Evolutionary conservation across 2,113 vertebrate species (phyloP).

Genomic region (Rhea americana): DNA sequence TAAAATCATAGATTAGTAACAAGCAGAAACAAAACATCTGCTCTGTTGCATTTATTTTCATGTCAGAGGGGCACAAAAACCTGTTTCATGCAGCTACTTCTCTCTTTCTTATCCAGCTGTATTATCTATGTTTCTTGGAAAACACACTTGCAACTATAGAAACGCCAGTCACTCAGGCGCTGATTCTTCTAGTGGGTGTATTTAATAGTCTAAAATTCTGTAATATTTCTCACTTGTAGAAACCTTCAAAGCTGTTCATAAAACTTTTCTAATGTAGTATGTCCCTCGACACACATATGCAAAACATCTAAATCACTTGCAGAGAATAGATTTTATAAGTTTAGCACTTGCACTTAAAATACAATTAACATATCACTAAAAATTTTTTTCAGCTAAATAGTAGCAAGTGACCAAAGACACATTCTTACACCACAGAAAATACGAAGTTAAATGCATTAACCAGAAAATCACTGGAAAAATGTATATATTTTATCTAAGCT

Average conservation of each 20-base stretch:
- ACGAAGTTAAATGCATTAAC: neutral
- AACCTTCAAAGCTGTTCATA: neutral
- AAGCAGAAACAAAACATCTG: neutral
- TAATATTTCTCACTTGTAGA: neutral
- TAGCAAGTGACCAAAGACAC: neutral
- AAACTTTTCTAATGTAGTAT: neutral
- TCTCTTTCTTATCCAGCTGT: neutral
- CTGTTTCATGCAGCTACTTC: neutral
- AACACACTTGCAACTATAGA: neutral
- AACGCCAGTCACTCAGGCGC: neutral
- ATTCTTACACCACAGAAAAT: neutral
- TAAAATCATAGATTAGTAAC: neutral
- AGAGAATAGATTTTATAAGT: neutral
- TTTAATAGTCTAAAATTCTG: neutral
- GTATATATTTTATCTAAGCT: neutral
- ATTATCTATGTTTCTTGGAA: neutral
- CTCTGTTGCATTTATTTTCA: neutral
- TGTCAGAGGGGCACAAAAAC: neutral
- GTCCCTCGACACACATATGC: neutral
- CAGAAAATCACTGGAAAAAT: neutral
- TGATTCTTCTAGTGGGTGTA: neutral
- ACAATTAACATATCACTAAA: neutral
- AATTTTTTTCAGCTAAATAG: neutral
- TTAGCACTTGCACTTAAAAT: neutral
- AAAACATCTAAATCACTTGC: neutral